Conservation (phyloP, 2,888 invertebrate genomes). For the Archaeoteleia sp. region DNA sequence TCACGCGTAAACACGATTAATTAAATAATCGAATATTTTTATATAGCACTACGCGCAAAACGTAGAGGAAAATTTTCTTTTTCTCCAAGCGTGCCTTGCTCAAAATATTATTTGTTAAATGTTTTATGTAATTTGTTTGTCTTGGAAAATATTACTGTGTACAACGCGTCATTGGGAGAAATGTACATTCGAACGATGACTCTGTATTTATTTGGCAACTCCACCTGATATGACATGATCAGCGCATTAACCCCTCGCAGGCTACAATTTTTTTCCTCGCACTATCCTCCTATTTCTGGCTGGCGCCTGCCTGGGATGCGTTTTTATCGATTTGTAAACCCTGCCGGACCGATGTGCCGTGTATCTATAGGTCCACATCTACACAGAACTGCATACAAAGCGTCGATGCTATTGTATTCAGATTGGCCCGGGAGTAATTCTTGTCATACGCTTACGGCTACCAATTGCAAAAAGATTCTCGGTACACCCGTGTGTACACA, state of each 20-base stretch:
- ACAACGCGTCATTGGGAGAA: constrained; percentile 5
- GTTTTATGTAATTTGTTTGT: not conserved
- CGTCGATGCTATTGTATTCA: constrained; percentile 72
- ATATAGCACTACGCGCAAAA: too few relatives aligned
- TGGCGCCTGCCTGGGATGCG: constrained; percentile 75
- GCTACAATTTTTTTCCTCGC: constrained; percentile 71
- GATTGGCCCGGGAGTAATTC: constrained; percentile 72
- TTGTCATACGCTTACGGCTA: constrained; percentile 60
- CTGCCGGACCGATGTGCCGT: constrained; percentile 66
- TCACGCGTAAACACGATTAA: too few relatives aligned
- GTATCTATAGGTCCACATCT: constrained; percentile 60
- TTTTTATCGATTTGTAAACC: constrained; percentile 75
- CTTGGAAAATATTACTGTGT: not conserved
- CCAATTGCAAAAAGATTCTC: constrained; percentile 51
- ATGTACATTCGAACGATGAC: constrained; percentile 13
- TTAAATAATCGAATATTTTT: too few relatives aligned
- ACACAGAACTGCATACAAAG: constrained; percentile 60
- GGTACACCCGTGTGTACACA: constrained; percentile 25
- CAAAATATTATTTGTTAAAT: too few relatives aligned
- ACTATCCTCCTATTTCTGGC: constrained; percentile 63
- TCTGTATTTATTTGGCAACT: constrained; percentile 70
- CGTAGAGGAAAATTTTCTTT: too few relatives aligned
- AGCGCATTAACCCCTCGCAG: constrained; percentile 73
- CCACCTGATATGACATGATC: constrained; percentile 73
- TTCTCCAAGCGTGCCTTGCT: too few relatives aligned